phyloP scores from a whole-genome alignment of 2,888 invertebrate species.

The Terebella lapidaria region DNA sequence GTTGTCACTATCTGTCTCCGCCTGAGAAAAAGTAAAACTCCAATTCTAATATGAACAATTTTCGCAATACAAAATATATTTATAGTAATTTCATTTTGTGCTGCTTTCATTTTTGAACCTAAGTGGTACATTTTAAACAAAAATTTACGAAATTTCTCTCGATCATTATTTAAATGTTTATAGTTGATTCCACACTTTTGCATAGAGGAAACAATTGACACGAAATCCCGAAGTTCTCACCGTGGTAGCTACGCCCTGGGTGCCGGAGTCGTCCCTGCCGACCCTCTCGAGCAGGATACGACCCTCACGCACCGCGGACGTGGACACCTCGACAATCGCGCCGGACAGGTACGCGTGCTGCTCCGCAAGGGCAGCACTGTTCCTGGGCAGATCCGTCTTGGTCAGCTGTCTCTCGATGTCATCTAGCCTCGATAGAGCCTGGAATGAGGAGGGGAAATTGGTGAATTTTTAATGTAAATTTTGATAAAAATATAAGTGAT shows the following conservation, averaged over 20 bases:
- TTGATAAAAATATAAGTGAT: background rate
- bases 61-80: no score
- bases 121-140: no score
- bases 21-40: no score
- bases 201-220: no score
- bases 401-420: conserved; percentile 71
- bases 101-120: no score
- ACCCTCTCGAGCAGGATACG: conserved; percentile 68
- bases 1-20: no score
- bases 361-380: conserved; percentile 65
- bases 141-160: no score
- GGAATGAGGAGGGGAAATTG: conserved; percentile 8
- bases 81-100: no score
- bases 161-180: no score
- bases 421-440: conserved; percentile 69
- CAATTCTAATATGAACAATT: no score
- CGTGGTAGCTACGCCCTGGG: conserved; percentile 60
- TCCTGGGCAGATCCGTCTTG: conserved; percentile 62
- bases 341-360: conserved; percentile 65
- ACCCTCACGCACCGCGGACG: conserved; percentile 67
- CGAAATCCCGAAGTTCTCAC: no score
- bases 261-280: conserved; percentile 61
- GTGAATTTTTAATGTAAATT: background rate
- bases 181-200: no score
- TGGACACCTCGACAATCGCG: conserved; percentile 65